Evolutionary conservation across 2,888 invertebrate genomes (phyloP), one percentile per base, ranked within the genome.

Genomic region (Artemia sp.): DNA sequence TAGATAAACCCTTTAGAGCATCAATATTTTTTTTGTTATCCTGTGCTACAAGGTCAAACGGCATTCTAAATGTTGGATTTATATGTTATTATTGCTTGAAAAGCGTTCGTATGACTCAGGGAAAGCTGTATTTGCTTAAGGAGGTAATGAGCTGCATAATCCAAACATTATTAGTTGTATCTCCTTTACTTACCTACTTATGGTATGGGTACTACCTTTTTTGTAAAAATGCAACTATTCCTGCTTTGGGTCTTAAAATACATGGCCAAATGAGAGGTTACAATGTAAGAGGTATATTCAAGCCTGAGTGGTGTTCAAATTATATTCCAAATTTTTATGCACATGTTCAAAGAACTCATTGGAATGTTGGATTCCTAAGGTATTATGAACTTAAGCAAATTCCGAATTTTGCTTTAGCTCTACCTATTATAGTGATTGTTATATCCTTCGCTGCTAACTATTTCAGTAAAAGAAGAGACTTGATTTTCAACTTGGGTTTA

Each of bases 331-430:
- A 90, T 67, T 87, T 92, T 11, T 95, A 96, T 79, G 84, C 87
- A 0, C 89, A 90, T 75, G 84, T 97, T 69, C 97, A 98, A 79
- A 83, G 82, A 51, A 86, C 89, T 74, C 95, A 97, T 77, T 98
- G 97, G 97, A 84, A 92, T 79, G 92, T 97, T 67, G 95, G 96
- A 0, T 87, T 94, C 74, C 79, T 96, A 12, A 73, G 83, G 69
- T 96, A 98, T 80, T 98, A 91, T 78, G 82, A 88, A 77, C 76
- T 88, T 52, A 92, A 90, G 78, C 94, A 98, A 80, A 82, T 94
- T 71, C 97, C 97, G 6, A 96, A 97, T 79, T 98, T 98, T 77
- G 72, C 92, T 12, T 78, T 98, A 66, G 96, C 96, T 12, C 75
- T 84, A 12, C 98, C 96, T 9, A 83, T 92, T 68, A 76, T 90